Evolutionary conservation across 2,797 vertebrate species (phyloP), one percentile per base, ranked within the genome.

Genomic region (Eulemur mongoz): DNA sequence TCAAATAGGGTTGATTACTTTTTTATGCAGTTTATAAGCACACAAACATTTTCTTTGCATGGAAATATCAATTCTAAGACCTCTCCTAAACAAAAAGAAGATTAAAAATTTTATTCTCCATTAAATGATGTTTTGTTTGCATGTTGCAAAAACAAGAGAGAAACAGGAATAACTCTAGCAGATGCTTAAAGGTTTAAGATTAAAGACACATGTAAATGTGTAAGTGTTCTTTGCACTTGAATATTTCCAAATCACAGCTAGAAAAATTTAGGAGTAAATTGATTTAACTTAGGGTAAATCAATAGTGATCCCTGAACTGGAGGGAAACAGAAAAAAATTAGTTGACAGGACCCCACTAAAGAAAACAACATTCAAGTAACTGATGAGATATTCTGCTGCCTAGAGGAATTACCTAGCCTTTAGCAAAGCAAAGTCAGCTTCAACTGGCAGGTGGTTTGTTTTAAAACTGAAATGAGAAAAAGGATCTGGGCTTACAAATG

Each of bases 401-500:
- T 70, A 40, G 72, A 88, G 90, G 30, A 84, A 88, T 94, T 76
- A 50, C n/a, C 25, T 54, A 92, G 70, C 35, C 63, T 78, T 92
- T 80, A 88, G 88, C 73, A 86, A 95, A 76, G 78, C 10, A 0
- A 96, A 93, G 79, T 52, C 63, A 95, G 80, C 85, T 89, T 96
- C 59, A 73, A 2, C 7, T 76, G 81, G 32, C 35, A 89, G 35
- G 52, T 72, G 40, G 57, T 94, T 98, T 95, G 85, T 95, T 97
- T 97, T 96, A 89, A 96, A 95, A 95, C 59, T 40, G 67, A 94
- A 96, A 78, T 82, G 43, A 93, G 90, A 79, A 95, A 96, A 95
- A 95, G 54, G 40, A 89, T 73, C 83, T 48, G 4, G 27, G 72
- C 32, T 89, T 94, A 85, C 50, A 95, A 70, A 61, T 79, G 35